Percentiles rank a stretch among this genome's conserved stretches.
Evolutionary conservation across 2,888 invertebrate species (phyloP).

Genomic region (Hyppa rectilinea): DNA sequence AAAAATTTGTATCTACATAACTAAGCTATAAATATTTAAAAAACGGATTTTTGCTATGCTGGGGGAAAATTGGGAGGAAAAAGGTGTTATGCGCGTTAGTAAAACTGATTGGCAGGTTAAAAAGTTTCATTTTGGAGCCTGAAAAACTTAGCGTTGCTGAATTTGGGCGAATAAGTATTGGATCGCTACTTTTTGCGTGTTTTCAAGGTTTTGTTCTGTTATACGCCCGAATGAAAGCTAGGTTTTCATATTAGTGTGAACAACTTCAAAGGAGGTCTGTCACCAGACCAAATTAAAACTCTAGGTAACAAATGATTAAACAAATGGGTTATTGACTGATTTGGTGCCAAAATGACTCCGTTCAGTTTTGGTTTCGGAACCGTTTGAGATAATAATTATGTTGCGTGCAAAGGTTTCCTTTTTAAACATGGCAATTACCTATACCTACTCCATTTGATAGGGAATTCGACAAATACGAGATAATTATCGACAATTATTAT

Average conservation of each 20-base stretch:
- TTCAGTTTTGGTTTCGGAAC: neutral
- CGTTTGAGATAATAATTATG: too few species aligned
- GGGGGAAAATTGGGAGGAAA: constrained; percentile 51
- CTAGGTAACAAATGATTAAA: neutral
- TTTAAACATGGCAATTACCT: neutral
- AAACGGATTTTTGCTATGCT: constrained; percentile 58
- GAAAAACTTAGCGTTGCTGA: constrained; percentile 29
- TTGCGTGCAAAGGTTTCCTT: neutral
- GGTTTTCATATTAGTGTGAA: neutral
- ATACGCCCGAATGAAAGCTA: neutral
- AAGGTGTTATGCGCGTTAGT: constrained; percentile 32
- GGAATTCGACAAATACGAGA: too few species aligned
- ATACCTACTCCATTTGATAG: too few species aligned
- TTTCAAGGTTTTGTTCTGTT: neutral
- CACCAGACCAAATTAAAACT: neutral
- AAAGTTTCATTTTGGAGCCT: constrained; percentile 48
- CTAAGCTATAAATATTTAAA: constrained; percentile 67
- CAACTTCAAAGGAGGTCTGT: neutral
- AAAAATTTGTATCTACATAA: constrained; percentile 73
- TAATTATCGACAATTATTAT: too few species aligned
- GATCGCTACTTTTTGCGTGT: constrained; percentile 1
- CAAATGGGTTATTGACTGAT: neutral
- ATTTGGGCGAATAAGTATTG: constrained; percentile 36
- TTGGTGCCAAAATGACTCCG: neutral
- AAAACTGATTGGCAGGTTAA: constrained; percentile 56